Evolutionary conservation across 2,113 vertebrate species (phyloP), one percentile per base, ranked within the genome.

Genomic region (Catagonus wagneri): DNA sequence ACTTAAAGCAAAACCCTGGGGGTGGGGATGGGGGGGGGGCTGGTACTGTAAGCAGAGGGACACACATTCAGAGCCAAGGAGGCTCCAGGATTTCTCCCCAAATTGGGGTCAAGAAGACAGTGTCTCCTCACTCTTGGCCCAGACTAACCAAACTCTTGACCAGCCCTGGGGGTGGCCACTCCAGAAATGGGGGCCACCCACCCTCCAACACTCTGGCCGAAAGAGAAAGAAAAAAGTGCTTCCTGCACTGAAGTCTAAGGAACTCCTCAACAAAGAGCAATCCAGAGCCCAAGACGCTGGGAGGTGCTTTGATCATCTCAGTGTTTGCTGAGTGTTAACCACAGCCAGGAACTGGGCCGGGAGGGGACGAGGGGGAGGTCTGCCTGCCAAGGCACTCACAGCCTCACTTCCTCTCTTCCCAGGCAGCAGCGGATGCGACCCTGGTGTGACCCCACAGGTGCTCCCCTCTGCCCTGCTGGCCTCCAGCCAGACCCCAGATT

Each of bases 361-460:
- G 54, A 66, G 7, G 13, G 25, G 36, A 1, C 0, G 5, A 8
- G 22, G 10, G 32, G 65, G 3, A 27, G 16, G 79, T 22, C 54
- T 20, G 52, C 1, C 54, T 71, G 11, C 6, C 34, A 29, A 25
- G 25, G 3, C 20, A 23, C 10, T 22, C 0, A 13, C 34, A 32
- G 56, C 58, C 54, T 87, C 60, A 16, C 22, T 78, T 81, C 75
- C 36, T 20, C n/a, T 23, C 52, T 81, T 36, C 29, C 23, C 63
- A 61, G 34, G 27, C 61, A 1, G 32, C 17, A 27, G n/a, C n/a
- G 61, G 63, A 13, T 32, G 22, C 0, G 27, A 87, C 76, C 96
- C n/a, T 13, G 3, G 27, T 3, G 29, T 84, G 84, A 89, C 76
- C 91, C 78, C 25, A 12, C 78, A 83, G 79, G 36, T 83, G 83